phyloP scores from a whole-genome alignment of 92 coral and sea anemone genomes.

The Ricordea florida region DNA sequence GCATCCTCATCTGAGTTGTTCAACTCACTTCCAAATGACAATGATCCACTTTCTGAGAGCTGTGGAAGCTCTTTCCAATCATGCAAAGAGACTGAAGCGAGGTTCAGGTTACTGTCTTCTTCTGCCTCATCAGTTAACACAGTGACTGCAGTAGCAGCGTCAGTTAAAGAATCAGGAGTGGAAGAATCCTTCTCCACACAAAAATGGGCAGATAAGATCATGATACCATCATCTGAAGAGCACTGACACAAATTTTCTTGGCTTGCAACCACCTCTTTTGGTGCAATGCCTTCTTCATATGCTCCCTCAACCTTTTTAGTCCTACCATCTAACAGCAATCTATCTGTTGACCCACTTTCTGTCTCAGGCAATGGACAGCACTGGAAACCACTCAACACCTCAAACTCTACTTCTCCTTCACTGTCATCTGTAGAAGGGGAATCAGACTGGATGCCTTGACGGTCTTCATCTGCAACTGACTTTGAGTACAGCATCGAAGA shows the following conservation, averaged over 20 bases:
- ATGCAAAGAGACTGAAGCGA: background rate
- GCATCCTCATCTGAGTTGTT: constrained; percentile 32
- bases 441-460: background rate
- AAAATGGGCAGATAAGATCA: constrained; percentile 77
- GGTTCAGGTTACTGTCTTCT: background rate
- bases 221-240: constrained; percentile 71
- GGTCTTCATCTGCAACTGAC: background rate
- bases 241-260: constrained; percentile 12
- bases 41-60: constrained; percentile 45
- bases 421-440: constrained; percentile 39
- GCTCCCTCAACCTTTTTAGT: background rate
- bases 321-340: background rate
- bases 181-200: background rate
- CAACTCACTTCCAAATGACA: constrained; percentile 8
- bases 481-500: constrained; percentile 74
- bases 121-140: background rate
- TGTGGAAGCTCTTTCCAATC: constrained; percentile 30
- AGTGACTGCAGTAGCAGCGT: constrained; percentile 3
- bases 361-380: constrained; percentile 44
- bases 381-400: constrained; percentile 78
- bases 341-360: background rate
- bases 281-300: constrained; percentile 26
- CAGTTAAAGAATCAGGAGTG: background rate
- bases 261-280: background rate
- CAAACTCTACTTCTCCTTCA: constrained; percentile 90